Percentiles rank a stretch among this genome's conserved stretches.
phyloP scores from a whole-genome alignment of 2,888 invertebrate species.

The Anaspis maculata region DNA sequence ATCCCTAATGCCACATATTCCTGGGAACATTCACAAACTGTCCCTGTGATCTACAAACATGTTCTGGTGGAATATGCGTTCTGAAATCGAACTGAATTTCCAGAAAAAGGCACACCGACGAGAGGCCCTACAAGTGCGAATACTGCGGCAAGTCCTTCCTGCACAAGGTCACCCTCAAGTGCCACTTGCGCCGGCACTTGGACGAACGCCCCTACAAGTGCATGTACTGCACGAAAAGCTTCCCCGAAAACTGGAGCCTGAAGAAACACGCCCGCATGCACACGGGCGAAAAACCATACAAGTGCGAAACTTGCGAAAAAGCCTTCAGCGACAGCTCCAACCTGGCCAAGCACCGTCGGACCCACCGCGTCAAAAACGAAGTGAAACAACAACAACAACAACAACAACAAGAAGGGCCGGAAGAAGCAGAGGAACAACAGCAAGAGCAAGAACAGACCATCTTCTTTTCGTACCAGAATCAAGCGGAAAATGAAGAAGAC shows the following conservation, averaged over 20 bases:
- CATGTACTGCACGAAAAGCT: slow-evolving; percentile 48
- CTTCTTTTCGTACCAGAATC: no score
- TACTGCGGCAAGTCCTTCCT: slow-evolving; percentile 51
- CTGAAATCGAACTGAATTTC: no score
- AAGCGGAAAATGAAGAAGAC: neutral
- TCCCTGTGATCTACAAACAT: no score
- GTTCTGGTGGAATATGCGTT: no score
- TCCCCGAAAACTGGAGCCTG: slow-evolving; percentile 58
- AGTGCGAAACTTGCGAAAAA: slow-evolving; percentile 62
- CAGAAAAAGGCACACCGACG: slow-evolving; percentile 48
- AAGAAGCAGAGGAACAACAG: no score
- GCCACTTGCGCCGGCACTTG: slow-evolving; percentile 58
- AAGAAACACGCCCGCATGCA: slow-evolving; percentile 57
- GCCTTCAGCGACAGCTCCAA: slow-evolving; percentile 72
- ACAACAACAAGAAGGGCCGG: no score
- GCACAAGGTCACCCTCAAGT: slow-evolving; percentile 54
- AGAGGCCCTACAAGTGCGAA: slow-evolving; percentile 52
- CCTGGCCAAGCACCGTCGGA: slow-evolving; percentile 57
- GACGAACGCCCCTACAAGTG: slow-evolving; percentile 60
- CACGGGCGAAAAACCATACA: slow-evolving; percentile 61
- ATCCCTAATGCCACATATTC: no score
- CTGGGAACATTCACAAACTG: no score
- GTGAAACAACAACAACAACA: no score
- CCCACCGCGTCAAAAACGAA: slow-evolving; percentile 19
- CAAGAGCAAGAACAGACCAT: no score